Percentiles rank a stretch among this genome's conserved stretches.
phyloP scores from a whole-genome alignment of 1,140 invertebrate species.

The Phymorhynchus buccinoides region DNA sequence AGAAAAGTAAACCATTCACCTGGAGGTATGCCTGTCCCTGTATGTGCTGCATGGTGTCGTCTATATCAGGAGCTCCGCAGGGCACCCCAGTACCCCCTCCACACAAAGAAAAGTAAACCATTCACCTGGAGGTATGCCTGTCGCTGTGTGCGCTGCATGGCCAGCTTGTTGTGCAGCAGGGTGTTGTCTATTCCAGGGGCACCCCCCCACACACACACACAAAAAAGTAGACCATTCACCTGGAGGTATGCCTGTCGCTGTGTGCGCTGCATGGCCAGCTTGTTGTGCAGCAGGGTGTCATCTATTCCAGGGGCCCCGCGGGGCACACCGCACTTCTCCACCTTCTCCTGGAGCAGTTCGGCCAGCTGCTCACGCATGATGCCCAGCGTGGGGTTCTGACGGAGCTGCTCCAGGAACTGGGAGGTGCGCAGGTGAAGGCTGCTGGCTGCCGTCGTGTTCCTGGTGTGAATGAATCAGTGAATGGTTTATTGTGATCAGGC shows the following conservation, averaged over 20 bases:
- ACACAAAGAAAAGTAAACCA: not conserved
- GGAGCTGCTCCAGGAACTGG: slow-evolving; percentile 63
- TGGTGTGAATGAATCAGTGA: no score
- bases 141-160: slow-evolving; percentile 57
- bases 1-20: not conserved
- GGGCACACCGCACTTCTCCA: slow-evolving; percentile 67
- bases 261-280: slow-evolving; percentile 57
- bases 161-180: slow-evolving; percentile 61
- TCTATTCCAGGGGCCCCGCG: slow-evolving; percentile 57
- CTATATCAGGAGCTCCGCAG: no score
- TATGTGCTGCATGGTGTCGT: no score
- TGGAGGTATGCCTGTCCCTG: no score
- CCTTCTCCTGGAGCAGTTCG: slow-evolving; percentile 60
- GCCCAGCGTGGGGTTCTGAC: slow-evolving; percentile 63
- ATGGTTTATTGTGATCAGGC: no score
- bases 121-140: slow-evolving; percentile 57
- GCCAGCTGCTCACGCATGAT: slow-evolving; percentile 67
- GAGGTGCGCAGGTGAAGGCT: slow-evolving; percentile 58
- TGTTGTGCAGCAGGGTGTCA: slow-evolving; percentile 57
- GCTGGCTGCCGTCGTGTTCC: slow-evolving; percentile 35
- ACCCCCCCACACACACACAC: slow-evolving; percentile 5
- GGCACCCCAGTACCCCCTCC: no score
- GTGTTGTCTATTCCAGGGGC: no score
- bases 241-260: slow-evolving; percentile 57
- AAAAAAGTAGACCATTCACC: slow-evolving; percentile 43